Conservation (phyloP, 2,888 invertebrate genomes). For the Ramazzottius varieornatus region DNA sequence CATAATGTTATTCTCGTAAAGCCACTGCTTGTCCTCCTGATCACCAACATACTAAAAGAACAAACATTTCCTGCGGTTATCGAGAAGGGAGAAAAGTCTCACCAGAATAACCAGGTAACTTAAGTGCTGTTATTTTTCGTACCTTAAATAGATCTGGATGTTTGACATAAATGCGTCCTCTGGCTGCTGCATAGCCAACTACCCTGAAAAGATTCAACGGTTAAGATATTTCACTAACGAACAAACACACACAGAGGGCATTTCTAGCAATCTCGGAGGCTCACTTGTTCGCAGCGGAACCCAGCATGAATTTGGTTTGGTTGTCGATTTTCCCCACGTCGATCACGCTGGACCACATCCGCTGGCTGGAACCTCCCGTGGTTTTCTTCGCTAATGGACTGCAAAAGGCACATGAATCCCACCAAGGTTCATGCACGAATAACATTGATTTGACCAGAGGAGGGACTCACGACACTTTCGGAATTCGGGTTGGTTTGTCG, state of each 20-base stretch:
- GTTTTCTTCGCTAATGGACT: no score
- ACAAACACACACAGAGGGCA: not conserved
- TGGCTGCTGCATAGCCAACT: conserved; percentile 43
- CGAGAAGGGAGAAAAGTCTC: not conserved
- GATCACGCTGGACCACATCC: not conserved
- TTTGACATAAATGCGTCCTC: conserved; percentile 45
- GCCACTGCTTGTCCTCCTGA: conserved; percentile 52
- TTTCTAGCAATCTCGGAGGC: not conserved
- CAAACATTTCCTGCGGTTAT: not conserved
- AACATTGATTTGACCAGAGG: no score
- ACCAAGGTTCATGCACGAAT: no score
- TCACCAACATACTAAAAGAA: conserved; percentile 38
- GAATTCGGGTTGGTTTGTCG: not conserved
- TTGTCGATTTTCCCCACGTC: not conserved
- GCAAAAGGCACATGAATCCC: no score
- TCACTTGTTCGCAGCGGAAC: not conserved
- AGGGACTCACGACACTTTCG: no score
- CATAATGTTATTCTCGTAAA: conserved; percentile 44
- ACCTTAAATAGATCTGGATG: conserved; percentile 43
- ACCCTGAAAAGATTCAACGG: conserved; percentile 15
- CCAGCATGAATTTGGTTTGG: not conserved
- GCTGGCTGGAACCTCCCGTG: not conserved
- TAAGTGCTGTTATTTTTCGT: no score
- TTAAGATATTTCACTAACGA: not conserved
- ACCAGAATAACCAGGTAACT: not conserved